Evolutionary conservation across 2,797 vertebrate species (phyloP).

Genomic region (Enteromius treurensis): DNA sequence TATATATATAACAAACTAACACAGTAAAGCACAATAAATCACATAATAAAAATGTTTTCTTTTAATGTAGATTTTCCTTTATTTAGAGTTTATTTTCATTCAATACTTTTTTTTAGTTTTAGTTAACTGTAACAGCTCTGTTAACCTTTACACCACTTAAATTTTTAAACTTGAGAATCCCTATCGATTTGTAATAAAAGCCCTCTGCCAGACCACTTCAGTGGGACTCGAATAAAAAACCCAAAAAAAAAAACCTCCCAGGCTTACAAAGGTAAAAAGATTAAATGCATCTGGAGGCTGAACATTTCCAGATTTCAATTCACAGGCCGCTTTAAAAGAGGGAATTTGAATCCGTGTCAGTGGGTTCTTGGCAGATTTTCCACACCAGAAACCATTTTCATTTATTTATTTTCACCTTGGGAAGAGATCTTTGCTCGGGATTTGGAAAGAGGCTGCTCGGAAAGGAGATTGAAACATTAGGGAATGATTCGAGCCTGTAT

Average conservation of each 20-base stretch:
- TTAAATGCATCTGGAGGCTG: slow-evolving; percentile 54
- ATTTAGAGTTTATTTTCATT: not conserved
- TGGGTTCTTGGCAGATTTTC: slow-evolving; percentile 40
- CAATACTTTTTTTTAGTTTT: too few species aligned
- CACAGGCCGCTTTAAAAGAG: slow-evolving; percentile 36
- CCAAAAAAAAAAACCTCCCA: slow-evolving; percentile 24
- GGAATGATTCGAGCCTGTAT: slow-evolving; percentile 34
- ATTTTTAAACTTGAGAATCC: not conserved
- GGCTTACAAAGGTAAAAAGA: slow-evolving; percentile 49
- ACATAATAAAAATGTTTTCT: too few species aligned
- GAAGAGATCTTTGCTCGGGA: slow-evolving; percentile 33
- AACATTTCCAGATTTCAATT: slow-evolving; percentile 56
- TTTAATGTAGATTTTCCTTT: not conserved
- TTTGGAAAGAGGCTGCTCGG: slow-evolving; percentile 23
- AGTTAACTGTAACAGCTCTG: not conserved
- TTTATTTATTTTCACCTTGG: slow-evolving; percentile 55
- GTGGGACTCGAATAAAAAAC: slow-evolving; percentile 3
- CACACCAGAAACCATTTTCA: slow-evolving; percentile 51
- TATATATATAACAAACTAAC: too few species aligned
- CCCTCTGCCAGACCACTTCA: slow-evolving; percentile 27
- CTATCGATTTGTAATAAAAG: slow-evolving; percentile 26
- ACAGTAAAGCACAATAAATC: too few species aligned
- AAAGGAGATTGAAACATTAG: slow-evolving; percentile 40
- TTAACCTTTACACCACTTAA: not conserved
- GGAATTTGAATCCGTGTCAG: slow-evolving; percentile 49